Base-by-base conservation (phyloP, 2,113 vertebrate species). In the Lepidothrix coronata region DNA sequence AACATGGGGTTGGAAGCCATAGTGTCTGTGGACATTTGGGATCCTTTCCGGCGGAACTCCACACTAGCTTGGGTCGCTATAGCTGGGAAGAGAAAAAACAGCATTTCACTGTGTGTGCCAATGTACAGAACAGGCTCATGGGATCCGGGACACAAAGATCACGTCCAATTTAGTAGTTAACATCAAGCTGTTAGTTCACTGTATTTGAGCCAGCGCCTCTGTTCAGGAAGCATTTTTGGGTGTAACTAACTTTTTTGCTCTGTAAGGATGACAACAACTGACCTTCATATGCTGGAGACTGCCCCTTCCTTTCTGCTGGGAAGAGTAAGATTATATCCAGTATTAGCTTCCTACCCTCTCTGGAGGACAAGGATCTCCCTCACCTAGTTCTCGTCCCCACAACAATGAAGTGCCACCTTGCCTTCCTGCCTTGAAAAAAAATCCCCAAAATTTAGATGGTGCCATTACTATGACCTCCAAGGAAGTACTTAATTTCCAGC, bases 1-100 rank as follows among this genome's bases (percentile, higher is more conserved):
- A 99, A 99, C 97, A 99, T 96, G 33, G 99, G 98, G 97, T 99
- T 99, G 96, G 99, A 99, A 95, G 99, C 98, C 99, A 99, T 98
- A 85, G 99, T 99, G 95, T 99, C 99, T 22, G 99, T 98, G 96
- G 99, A 99, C 98, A 99, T 98, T 97, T 99, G 99, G 28, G 99
- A 99, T 76, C 99, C 99, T 82, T 99, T 99, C 96, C 99, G 98
- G 52, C 99, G 98, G 88, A 99, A 98, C 94, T 99, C 99, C 97
- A 99, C 96, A 11, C 98, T 98, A 89, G 99, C 98, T 97, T 99
- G 99, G 66, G 99, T 98, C 73, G 99, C 98, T 97, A 99, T 97
- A 59, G 99, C 99, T 99, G 98, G 57, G 97, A 93, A 97, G 92
- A 98, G 93, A 97, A 97, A 95, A 94, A 95, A 83, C 39, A 87